These are phyloP conservation scores for Trematomus bernacchii DNA, from an alignment of 2,797 vertebrate species.

Conservation along the genomic window DNA sequence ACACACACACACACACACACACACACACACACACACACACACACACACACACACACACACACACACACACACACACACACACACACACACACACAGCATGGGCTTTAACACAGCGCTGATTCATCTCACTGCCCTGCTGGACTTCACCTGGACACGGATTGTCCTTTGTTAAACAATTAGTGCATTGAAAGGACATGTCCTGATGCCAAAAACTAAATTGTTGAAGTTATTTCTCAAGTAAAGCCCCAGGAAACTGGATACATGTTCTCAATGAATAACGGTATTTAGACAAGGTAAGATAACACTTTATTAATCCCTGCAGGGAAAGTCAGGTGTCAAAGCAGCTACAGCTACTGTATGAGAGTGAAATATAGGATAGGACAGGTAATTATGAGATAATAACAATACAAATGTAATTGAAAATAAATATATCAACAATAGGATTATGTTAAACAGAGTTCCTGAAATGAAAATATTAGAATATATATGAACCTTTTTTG, in stretches of 20 bases:
- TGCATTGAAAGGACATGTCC: background rate
- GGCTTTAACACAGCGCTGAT: conserved; percentile 8
- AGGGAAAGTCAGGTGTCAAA: too few relatives aligned
- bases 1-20: too few relatives aligned
- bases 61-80: conserved; percentile 12
- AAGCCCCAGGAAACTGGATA: background rate
- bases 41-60: too few relatives aligned
- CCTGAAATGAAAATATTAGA: too few relatives aligned
- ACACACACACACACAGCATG: background rate
- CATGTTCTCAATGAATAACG: background rate
- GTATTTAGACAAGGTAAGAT: background rate
- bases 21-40: too few relatives aligned
- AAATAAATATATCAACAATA: too few relatives aligned
- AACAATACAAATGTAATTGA: too few relatives aligned
- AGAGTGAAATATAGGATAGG: too few relatives aligned
- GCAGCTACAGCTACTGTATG: too few relatives aligned
- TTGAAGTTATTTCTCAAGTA: background rate
- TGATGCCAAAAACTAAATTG: background rate
- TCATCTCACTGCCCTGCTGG: background rate
- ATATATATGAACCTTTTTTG: background rate
- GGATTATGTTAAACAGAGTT: too few relatives aligned
- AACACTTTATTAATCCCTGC: too few relatives aligned
- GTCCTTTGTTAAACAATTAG: background rate
- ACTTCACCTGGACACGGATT: background rate
- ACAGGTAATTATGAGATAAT: too few relatives aligned